These are phyloP conservation scores for Peribatodes rhomboidaria DNA, from an alignment of 2,888 invertebrate genomes.

Conservation along the genomic window DNA sequence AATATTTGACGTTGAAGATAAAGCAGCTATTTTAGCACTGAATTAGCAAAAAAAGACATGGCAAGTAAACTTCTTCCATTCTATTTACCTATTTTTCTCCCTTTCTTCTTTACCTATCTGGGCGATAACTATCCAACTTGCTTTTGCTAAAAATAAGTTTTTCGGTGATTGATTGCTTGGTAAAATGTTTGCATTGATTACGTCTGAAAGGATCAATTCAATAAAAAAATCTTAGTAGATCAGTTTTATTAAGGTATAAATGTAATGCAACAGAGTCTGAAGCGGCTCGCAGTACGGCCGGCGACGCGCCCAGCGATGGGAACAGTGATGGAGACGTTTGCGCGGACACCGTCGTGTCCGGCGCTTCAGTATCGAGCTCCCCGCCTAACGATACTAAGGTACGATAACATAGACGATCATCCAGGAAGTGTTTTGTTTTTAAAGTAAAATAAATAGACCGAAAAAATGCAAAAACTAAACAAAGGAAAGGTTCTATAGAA, in stretches of 20 bases:
- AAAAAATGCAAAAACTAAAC: background rate
- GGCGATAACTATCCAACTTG: background rate
- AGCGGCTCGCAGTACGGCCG: slow-evolving; percentile 74
- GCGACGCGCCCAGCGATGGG: slow-evolving; percentile 82
- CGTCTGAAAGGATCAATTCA: slow-evolving; percentile 1
- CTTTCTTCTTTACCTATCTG: background rate
- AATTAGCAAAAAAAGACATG: background rate
- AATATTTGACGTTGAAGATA: background rate
- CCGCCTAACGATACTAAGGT: slow-evolving; percentile 86
- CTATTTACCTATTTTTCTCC: background rate
- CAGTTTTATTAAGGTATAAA: slow-evolving; percentile 1
- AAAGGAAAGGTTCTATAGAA: background rate
- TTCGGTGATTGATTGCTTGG: no score
- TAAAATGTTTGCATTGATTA: slow-evolving; percentile 2
- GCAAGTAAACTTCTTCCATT: background rate
- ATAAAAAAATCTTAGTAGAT: no score
- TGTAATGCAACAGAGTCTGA: slow-evolving; percentile 69
- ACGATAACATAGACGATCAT: slow-evolving; percentile 6
- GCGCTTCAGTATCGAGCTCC: slow-evolving; percentile 83
- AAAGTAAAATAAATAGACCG: background rate
- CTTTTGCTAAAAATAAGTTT: background rate
- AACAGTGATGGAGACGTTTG: slow-evolving; percentile 79
- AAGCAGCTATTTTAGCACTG: background rate
- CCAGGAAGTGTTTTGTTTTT: background rate
- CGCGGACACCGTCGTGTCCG: slow-evolving; percentile 78